Conservation (phyloP, 2,888 invertebrate species). For the Caenorhabditis sp. region DNA sequence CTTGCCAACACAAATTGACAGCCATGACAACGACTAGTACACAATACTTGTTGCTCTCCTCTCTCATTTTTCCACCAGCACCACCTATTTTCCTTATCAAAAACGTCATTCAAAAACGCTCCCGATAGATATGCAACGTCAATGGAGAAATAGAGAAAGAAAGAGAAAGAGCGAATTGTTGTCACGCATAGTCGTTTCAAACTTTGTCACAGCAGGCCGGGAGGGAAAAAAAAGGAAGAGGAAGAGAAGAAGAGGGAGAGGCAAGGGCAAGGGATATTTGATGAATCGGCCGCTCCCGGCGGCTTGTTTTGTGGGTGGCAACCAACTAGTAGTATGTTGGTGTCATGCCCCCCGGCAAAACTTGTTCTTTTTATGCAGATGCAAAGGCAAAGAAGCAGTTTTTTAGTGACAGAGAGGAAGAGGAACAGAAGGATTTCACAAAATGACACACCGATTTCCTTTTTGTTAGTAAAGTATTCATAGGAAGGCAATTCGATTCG, state of each 20-base stretch:
- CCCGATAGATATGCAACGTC: neutral
- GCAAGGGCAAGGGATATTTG: conserved; percentile 36
- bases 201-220: conserved; percentile 20
- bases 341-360: conserved; percentile 14
- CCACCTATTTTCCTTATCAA: neutral
- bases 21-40: conserved; percentile 40
- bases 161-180: conserved; percentile 23
- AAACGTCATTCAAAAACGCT: conserved; percentile 48
- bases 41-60: conserved; percentile 29
- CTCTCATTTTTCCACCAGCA: no score
- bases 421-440: no score
- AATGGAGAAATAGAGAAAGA: conserved; percentile 28
- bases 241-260: neutral
- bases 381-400: neutral
- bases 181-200: conserved; percentile 6
- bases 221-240: no score
- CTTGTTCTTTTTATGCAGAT: conserved; percentile 26
- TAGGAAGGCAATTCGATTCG: no score
- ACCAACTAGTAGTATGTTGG: conserved; percentile 35
- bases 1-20: conserved; percentile 18
- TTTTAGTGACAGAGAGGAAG: no score
- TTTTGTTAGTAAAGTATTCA: no score
- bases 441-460: no score
- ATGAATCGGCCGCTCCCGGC: conserved; percentile 26
- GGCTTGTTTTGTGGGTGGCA: conserved; percentile 46